phyloP scores from a whole-genome alignment of 35 echinoderm and acorn worm genomes.

The Acanthaster planci region DNA sequence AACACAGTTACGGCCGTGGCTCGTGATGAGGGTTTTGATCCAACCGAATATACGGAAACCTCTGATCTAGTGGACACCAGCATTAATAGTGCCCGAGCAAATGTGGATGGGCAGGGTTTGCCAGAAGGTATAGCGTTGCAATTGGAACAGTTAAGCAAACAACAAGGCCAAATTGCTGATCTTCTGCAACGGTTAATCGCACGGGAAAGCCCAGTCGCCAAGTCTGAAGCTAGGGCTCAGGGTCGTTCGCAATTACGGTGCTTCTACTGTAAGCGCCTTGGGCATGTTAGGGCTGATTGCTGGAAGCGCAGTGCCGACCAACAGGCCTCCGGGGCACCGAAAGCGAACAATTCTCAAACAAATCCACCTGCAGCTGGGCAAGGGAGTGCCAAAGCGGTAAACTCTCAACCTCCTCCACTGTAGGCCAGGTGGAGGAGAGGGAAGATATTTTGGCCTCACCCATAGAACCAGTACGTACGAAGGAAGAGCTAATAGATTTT shows the following conservation, averaged over 20 bases:
- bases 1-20: no score
- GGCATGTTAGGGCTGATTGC: background rate
- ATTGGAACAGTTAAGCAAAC: no score
- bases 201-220: no score
- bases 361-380: background rate
- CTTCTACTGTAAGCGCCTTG: background rate
- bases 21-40: no score
- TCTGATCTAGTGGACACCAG: no score
- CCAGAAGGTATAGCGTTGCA: no score
- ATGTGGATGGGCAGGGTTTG: no score
- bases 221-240: no score
- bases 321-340: background rate
- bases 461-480: background rate
- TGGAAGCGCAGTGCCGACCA: background rate
- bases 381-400: background rate
- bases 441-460: background rate
- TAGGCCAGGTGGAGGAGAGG: constrained; percentile 1
- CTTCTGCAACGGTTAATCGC: no score
- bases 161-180: no score
- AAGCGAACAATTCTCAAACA: background rate
- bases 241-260: background rate
- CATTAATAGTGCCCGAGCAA: no score
- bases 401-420: background rate
- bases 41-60: no score
- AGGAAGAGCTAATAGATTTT: background rate